Percentiles rank a stretch among this genome's conserved stretches.
phyloP scores from a whole-genome alignment of 2,888 invertebrate species.

The Hirtodrosophila confusa region DNA sequence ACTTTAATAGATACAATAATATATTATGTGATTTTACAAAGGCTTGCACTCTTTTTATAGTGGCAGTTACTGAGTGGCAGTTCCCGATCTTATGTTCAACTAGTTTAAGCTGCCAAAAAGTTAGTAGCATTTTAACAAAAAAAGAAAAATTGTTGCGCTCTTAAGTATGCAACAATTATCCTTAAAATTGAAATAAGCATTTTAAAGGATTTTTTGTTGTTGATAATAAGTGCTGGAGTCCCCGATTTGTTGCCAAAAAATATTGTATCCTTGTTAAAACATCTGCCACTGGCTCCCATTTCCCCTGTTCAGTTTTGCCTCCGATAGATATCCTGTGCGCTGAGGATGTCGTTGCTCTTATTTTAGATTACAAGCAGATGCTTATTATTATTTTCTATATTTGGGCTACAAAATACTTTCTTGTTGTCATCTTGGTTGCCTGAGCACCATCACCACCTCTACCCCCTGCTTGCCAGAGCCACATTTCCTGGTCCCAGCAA shows the following conservation, averaged over 20 bases:
- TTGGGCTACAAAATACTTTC: constrained; percentile 31
- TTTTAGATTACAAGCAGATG: constrained; percentile 52
- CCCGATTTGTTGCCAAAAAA: constrained; percentile 14
- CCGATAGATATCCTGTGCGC: constrained; percentile 18
- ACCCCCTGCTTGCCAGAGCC: neutral
- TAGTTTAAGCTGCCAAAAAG: too few relatives aligned
- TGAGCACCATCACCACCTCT: neutral
- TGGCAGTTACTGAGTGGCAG: too few relatives aligned
- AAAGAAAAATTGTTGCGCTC: too few relatives aligned
- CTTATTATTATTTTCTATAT: constrained; percentile 49
- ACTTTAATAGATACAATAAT: too few relatives aligned
- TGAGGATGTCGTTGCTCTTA: constrained; percentile 14
- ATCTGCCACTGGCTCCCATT: neutral
- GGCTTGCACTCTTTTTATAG: too few relatives aligned
- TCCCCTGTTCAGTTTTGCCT: neutral
- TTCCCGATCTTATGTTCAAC: too few relatives aligned
- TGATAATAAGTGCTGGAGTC: too few relatives aligned
- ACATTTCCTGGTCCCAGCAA: constrained; percentile 35
- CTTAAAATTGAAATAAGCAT: too few relatives aligned
- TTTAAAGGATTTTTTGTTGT: too few relatives aligned
- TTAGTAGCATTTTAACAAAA: too few relatives aligned
- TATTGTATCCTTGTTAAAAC: neutral
- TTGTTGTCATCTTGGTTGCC: constrained; percentile 26
- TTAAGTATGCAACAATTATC: too few relatives aligned
- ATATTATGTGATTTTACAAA: too few relatives aligned